Conservation (phyloP, 2,888 invertebrate species). For the Macrophya alboannulata region DNA sequence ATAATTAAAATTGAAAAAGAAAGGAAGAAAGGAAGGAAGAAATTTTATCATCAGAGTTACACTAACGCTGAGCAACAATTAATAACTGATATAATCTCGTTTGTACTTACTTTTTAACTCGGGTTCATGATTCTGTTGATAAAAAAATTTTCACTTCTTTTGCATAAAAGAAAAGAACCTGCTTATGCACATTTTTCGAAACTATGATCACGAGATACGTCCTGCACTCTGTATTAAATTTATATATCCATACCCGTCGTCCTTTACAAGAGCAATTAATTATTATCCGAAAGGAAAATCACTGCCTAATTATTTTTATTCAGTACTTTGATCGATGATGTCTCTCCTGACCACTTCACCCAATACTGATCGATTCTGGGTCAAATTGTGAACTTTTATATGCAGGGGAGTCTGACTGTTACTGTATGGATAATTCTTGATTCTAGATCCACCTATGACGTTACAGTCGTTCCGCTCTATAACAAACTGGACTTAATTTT, state of each 20-base stretch:
- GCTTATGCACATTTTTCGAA: no score
- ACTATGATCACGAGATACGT: not conserved
- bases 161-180: not conserved
- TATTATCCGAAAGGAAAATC: not conserved
- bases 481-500: not conserved
- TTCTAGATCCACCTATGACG: conserved; percentile 29
- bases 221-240: not conserved
- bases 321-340: not conserved
- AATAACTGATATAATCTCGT: not conserved
- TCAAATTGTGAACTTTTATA: not conserved
- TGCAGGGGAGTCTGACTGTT: not conserved
- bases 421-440: not conserved
- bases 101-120: conserved; percentile 11
- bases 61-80: not conserved
- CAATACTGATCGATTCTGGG: not conserved
- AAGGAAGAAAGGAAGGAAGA: conserved; percentile 3
- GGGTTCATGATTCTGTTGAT: not conserved
- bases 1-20: conserved; percentile 15
- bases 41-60: not conserved
- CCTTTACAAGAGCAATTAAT: not conserved
- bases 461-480: not conserved
- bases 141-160: not conserved
- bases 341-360: not conserved
- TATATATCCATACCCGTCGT: no score
- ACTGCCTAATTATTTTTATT: not conserved